phyloP scores from a whole-genome alignment of 2,113 vertebrate genomes.

The Prochilodus magdalenae region DNA sequence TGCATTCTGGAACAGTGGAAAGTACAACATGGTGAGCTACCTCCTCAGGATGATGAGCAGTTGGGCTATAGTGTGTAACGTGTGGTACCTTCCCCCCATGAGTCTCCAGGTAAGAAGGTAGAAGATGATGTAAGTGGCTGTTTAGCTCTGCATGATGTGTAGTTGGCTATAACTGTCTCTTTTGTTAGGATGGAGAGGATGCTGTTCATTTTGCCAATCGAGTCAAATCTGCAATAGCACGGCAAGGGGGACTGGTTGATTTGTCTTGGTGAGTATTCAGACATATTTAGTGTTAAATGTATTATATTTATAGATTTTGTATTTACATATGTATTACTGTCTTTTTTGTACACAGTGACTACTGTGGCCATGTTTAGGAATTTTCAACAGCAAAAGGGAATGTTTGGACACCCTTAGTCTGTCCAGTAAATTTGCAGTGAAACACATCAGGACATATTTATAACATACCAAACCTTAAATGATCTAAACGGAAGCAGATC shows the following conservation, averaged over 20 bases:
- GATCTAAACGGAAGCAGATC: too few species aligned
- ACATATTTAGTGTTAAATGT: background rate
- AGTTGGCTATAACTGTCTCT: constrained; percentile 12
- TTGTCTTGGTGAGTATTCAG: constrained; percentile 85
- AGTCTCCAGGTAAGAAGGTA: constrained; percentile 79
- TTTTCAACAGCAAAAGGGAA: too few species aligned
- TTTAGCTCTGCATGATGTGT: background rate
- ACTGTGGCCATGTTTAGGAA: too few species aligned
- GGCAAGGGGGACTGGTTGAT: constrained; percentile 90
- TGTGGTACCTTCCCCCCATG: constrained; percentile 97
- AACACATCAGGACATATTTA: too few species aligned
- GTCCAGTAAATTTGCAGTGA: too few species aligned
- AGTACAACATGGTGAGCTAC: constrained; percentile 91
- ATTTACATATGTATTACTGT: too few species aligned
- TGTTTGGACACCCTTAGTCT: too few species aligned
- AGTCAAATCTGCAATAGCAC: constrained; percentile 91
- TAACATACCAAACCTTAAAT: too few species aligned
- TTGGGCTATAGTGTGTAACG: constrained; percentile 95
- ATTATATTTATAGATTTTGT: background rate
- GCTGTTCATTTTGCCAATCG: constrained; percentile 92
- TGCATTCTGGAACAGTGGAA: constrained; percentile 96
- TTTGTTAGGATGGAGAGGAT: constrained; percentile 86
- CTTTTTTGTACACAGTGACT: too few species aligned
- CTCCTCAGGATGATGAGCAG: constrained; percentile 94
- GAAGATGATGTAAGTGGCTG: background rate